Conservation (phyloP, 2,797 vertebrate species). For the Tadarida brasiliensis region DNA sequence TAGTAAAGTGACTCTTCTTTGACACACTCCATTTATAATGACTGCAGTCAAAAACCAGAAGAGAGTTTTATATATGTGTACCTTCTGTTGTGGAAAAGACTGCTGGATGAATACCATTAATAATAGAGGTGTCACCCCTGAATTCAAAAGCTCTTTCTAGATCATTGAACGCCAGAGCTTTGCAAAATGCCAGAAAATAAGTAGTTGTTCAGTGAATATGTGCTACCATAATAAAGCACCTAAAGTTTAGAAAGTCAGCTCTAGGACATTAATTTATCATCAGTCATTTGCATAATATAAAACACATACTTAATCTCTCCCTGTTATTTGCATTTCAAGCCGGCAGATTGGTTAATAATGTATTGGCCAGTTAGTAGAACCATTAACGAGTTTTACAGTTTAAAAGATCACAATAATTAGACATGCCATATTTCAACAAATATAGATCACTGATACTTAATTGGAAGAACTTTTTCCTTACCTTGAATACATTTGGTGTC, state of each 20-base stretch:
- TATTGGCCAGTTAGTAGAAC: slow-evolving; percentile 1
- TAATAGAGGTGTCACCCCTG: not conserved
- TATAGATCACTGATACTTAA: not conserved
- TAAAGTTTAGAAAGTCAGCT: not conserved
- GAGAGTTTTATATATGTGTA: not conserved
- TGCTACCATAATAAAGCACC: not conserved
- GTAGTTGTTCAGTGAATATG: not conserved
- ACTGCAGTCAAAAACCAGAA: not conserved
- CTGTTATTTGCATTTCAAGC: not conserved
- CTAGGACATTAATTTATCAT: not conserved
- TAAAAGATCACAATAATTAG: slow-evolving; percentile 27
- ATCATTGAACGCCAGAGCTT: not conserved
- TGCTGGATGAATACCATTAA: not conserved
- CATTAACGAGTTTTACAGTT: not conserved
- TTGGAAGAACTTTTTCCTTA: not conserved
- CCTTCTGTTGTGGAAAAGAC: not conserved
- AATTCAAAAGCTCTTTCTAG: not conserved
- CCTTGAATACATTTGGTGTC: not conserved
- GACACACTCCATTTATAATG: not conserved
- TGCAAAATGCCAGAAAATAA: not conserved
- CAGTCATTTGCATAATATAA: not conserved
- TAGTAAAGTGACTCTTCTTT: not conserved
- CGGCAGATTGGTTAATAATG: not conserved
- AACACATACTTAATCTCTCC: not conserved
- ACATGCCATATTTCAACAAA: not conserved